Evolutionary conservation across 2,797 vertebrate genomes (phyloP).

Genomic region (Carcharodon carcharias): DNA sequence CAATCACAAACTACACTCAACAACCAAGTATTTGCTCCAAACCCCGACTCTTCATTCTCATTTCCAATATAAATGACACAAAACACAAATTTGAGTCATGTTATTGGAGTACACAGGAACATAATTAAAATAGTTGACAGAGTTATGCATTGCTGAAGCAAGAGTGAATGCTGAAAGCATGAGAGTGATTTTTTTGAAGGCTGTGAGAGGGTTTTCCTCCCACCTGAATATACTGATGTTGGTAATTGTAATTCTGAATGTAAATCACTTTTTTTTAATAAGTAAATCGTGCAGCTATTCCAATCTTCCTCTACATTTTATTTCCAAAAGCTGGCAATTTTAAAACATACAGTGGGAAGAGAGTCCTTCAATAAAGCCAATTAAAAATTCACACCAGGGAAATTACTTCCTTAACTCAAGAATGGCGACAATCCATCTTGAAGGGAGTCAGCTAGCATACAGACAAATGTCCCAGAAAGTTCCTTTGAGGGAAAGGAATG

Average conservation of each 20-base stretch:
- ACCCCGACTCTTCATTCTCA: background rate
- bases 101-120: background rate
- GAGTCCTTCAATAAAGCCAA: background rate
- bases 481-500: background rate
- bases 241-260: background rate
- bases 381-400: background rate
- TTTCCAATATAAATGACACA: background rate
- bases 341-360: background rate
- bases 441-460: background rate
- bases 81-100: too few species aligned
- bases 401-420: background rate
- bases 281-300: background rate
- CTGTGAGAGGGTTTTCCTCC: too few species aligned
- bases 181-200: background rate
- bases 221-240: background rate
- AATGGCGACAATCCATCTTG: background rate
- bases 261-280: background rate
- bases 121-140: background rate
- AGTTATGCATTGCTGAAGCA: background rate
- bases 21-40: background rate
- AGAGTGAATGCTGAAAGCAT: background rate
- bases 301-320: background rate
- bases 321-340: background rate
- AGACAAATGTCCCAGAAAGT: background rate
- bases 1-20: background rate